Evolutionary conservation across 1,140 invertebrate species (phyloP).

Genomic region (Drosophila arizonae): DNA sequence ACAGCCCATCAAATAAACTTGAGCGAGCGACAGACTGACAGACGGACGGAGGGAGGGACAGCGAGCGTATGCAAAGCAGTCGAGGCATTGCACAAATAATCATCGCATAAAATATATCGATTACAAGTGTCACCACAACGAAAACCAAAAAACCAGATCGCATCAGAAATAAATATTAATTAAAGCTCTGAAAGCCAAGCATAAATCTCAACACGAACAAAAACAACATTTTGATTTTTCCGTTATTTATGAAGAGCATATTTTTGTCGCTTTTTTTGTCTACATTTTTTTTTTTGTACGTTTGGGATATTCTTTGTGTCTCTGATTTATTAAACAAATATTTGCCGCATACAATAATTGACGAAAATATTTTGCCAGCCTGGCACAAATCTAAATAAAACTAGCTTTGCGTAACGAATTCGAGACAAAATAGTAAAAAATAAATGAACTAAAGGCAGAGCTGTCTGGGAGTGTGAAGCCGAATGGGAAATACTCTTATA

Average conservation of each 20-base stretch:
- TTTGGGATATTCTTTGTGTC: slow-evolving; percentile 7
- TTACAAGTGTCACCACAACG: slow-evolving; percentile 61
- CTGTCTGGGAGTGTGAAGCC: no score
- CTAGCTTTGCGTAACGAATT: slow-evolving; percentile 19
- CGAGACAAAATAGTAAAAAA: slow-evolving; percentile 22
- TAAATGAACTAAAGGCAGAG: not conserved
- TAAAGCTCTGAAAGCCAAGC: slow-evolving; percentile 38
- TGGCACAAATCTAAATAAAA: slow-evolving; percentile 9
- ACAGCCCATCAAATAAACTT: slow-evolving; percentile 63
- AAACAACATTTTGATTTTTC: slow-evolving; percentile 44
- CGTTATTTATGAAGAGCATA: slow-evolving; percentile 51
- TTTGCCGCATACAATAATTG: slow-evolving; percentile 70
- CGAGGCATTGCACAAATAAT: slow-evolving; percentile 36
- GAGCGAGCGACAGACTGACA: slow-evolving; percentile 2
- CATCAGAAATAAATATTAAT: slow-evolving; percentile 77
- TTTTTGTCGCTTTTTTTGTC: slow-evolving; percentile 13
- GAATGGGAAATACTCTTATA: no score
- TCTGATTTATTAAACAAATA: slow-evolving; percentile 72
- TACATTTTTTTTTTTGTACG: slow-evolving; percentile 4
- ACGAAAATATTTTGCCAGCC: slow-evolving; percentile 35
- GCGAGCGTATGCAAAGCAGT: slow-evolving; percentile 21
- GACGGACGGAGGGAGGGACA: not conserved
- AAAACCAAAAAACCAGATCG: slow-evolving; percentile 10
- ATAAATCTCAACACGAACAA: slow-evolving; percentile 49
- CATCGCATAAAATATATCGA: slow-evolving; percentile 57